These are phyloP conservation scores for Channa striata DNA, from an alignment of 2,797 vertebrate genomes.

Conservation along the genomic window DNA sequence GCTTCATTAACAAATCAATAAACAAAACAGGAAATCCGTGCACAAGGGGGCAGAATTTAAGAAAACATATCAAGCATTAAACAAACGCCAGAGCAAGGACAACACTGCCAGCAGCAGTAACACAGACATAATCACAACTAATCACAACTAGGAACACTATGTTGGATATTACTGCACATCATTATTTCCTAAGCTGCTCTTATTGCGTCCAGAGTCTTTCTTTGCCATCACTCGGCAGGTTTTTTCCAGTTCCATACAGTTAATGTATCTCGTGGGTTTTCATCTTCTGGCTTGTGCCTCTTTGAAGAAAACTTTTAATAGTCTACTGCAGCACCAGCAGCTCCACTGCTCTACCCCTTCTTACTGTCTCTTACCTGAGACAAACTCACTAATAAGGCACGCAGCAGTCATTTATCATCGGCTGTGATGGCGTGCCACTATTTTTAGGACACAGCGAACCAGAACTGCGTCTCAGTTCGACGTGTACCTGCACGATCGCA, in stretches of 20 bases:
- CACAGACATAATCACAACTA: neutral
- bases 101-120: neutral
- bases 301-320: neutral
- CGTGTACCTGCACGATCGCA: neutral
- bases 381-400: neutral
- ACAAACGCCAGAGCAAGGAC: neutral
- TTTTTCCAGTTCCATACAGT: neutral
- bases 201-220: neutral
- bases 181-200: neutral
- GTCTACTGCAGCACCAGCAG: neutral
- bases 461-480: neutral
- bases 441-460: neutral
- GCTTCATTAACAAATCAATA: no score
- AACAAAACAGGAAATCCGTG: neutral
- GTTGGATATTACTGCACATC: constrained; percentile 9
- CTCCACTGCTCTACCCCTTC: neutral
- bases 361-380: constrained; percentile 6
- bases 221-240: neutral
- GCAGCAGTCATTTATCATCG: neutral
- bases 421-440: neutral
- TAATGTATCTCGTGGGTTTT: neutral
- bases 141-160: neutral
- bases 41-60: neutral
- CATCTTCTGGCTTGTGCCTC: neutral
- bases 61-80: neutral